phyloP scores from a whole-genome alignment of 1,140 invertebrate genomes.

The Homarus americanus region DNA sequence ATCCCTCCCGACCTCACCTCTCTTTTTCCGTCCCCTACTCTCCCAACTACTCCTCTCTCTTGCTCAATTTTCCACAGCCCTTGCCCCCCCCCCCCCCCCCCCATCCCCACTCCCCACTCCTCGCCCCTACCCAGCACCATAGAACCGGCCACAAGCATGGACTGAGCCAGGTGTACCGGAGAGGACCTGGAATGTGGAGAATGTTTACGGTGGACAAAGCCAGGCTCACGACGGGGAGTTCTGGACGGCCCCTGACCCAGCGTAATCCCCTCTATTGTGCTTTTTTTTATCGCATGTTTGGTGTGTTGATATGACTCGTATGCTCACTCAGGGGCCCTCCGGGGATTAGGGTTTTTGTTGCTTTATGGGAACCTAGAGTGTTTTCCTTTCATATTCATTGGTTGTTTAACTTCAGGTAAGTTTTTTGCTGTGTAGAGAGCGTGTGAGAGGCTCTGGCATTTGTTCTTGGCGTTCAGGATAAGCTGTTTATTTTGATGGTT shows the following conservation, averaged over 20 bases:
- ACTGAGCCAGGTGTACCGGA: slow-evolving; percentile 22
- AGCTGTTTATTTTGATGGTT: no score
- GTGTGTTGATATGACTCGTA: slow-evolving; percentile 15
- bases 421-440: no score
- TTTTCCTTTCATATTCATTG: slow-evolving; percentile 37
- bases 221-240: slow-evolving; percentile 14
- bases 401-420: not conserved
- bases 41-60: not conserved
- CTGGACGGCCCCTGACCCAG: not conserved
- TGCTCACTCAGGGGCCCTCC: slow-evolving; percentile 15
- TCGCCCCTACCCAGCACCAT: no score
- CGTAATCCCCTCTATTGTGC: slow-evolving; percentile 26
- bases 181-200: slow-evolving; percentile 23
- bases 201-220: slow-evolving; percentile 18
- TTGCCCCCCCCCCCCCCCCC: not conserved
- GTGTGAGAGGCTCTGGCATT: no score
- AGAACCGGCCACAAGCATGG: slow-evolving; percentile 11
- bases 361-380: not conserved
- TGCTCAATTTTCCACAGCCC: no score
- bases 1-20: not conserved
- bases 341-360: not conserved
- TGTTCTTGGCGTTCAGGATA: no score
- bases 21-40: not conserved
- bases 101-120: not conserved
- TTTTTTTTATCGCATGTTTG: slow-evolving; percentile 21